Percentiles rank a stretch among this genome's conserved stretches.
phyloP scores from a whole-genome alignment of 1,140 invertebrate species.

The Laupala kohalensis region DNA sequence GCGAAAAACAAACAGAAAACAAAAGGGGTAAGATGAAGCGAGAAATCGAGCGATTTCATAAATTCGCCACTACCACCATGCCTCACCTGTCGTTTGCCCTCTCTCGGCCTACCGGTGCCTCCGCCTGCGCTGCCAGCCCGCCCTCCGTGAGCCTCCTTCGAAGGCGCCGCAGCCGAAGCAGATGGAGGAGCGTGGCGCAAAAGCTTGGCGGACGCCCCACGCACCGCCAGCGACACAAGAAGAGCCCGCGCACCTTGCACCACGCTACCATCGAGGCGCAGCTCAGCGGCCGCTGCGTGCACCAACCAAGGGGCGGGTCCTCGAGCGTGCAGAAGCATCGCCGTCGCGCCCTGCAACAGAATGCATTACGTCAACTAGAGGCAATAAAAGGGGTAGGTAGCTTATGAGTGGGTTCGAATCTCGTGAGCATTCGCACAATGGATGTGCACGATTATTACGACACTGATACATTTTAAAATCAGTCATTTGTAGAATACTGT shows the following conservation, averaged over 20 bases:
- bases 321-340: conserved; percentile 49
- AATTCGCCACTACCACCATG: too few species aligned
- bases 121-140: conserved; percentile 52
- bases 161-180: conserved; percentile 33
- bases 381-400: too few species aligned
- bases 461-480: too few species aligned
- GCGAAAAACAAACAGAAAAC: too few species aligned
- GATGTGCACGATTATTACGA: too few species aligned
- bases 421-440: too few species aligned
- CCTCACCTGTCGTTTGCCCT: conserved; percentile 37
- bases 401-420: too few species aligned
- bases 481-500: too few species aligned
- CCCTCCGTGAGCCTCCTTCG: conserved; percentile 62
- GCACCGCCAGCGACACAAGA: conserved; percentile 36
- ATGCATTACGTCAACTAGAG: too few species aligned
- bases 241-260: conserved; percentile 56
- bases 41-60: too few species aligned
- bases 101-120: conserved; percentile 50
- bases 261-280: conserved; percentile 63
- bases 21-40: too few species aligned
- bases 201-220: conserved; percentile 26
- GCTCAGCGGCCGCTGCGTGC: conserved; percentile 57
- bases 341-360: conserved; percentile 67
- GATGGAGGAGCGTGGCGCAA: conserved; percentile 24
- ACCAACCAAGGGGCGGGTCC: conserved; percentile 52